Evolutionary conservation across 2,888 invertebrate species (phyloP).

Genomic region (Andricus curvator): DNA sequence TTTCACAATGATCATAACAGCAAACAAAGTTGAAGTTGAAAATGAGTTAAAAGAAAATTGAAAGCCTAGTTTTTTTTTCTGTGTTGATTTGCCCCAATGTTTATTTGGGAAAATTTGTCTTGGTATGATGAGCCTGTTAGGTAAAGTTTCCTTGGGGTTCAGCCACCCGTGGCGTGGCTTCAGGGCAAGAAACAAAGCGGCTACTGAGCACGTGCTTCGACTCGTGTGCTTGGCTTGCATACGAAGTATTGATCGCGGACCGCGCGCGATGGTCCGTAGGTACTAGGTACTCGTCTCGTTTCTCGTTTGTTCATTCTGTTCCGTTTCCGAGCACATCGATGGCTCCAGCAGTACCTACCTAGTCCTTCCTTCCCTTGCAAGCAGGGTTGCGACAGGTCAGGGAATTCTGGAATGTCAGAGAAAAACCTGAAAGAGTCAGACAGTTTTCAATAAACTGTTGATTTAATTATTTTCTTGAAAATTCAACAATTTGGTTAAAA

Average conservation of each 20-base stretch:
- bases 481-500: no score
- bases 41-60: no score
- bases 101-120: neutral
- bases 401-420: no score
- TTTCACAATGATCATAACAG: no score
- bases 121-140: neutral
- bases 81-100: neutral
- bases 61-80: no score
- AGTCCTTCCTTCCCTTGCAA: neutral
- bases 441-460: no score
- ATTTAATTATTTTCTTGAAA: no score
- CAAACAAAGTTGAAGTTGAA: no score
- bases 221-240: conserved; percentile 59
- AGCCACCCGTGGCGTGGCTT: conserved; percentile 1
- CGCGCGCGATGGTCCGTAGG: conserved; percentile 57
- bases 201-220: conserved; percentile 48
- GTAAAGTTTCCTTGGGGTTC: neutral
- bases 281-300: no score
- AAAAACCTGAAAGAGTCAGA: no score
- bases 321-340: conserved; percentile 55
- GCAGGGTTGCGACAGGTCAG: no score
- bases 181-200: conserved; percentile 30
- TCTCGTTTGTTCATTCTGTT: conserved; percentile 61
- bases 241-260: conserved; percentile 71
- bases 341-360: neutral